These are phyloP conservation scores for Limulus polyphemus DNA, from an alignment of 2,888 invertebrate genomes.

Conservation along the genomic window DNA sequence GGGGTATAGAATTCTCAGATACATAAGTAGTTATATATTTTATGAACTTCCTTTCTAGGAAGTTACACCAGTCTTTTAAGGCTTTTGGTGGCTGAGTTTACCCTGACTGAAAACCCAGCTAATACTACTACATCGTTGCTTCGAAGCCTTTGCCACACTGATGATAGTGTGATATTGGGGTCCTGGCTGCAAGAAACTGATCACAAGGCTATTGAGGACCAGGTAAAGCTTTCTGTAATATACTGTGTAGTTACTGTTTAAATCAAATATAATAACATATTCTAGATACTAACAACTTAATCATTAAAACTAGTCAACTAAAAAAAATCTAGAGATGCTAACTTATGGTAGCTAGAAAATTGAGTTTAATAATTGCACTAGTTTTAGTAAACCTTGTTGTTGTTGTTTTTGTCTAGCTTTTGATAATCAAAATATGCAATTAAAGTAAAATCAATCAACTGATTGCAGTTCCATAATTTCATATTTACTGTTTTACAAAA, in stretches of 20 bases:
- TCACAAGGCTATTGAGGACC: conserved; percentile 91
- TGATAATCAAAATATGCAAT: too few species aligned
- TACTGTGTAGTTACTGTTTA: too few species aligned
- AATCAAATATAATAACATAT: too few species aligned
- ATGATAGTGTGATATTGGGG: conserved; percentile 80
- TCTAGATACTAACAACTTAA: too few species aligned
- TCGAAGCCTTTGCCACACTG: conserved; percentile 67
- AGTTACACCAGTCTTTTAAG: conserved; percentile 75
- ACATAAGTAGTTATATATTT: conserved; percentile 5
- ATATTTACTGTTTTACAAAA: too few species aligned
- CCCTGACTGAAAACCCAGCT: conserved; percentile 81
- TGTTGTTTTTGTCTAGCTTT: too few species aligned
- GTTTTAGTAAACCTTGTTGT: too few species aligned
- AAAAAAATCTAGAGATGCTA: background rate
- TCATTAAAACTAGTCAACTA: too few species aligned
- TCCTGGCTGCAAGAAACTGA: conserved; percentile 94
- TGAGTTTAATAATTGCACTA: too few species aligned
- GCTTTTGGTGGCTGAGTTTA: conserved; percentile 85
- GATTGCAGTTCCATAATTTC: too few species aligned
- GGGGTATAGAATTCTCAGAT: too few species aligned
- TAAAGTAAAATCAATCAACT: too few species aligned
- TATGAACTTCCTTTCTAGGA: conserved; percentile 36
- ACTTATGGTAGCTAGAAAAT: background rate
- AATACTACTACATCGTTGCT: conserved; percentile 77
- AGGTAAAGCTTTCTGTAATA: conserved; percentile 47